A percentile compares a stretch with the other conserved stretches of the same genome.
These are phyloP conservation scores for Heliconius eleuchia DNA, from an alignment of 1,140 invertebrate genomes.

Conservation along the genomic window DNA sequence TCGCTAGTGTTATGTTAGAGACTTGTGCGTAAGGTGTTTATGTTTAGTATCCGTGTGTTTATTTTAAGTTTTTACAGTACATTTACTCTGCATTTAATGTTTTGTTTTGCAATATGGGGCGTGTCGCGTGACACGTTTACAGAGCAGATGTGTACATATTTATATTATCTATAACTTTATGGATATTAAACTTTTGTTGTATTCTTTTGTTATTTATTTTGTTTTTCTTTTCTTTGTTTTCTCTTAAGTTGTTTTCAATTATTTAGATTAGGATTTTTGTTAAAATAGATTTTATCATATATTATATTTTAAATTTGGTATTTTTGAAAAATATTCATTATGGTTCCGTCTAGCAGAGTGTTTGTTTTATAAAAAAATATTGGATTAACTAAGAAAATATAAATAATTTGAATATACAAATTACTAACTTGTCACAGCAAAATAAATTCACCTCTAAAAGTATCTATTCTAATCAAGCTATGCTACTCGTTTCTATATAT, in stretches of 20 bases:
- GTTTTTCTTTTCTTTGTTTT: conserved; percentile 27
- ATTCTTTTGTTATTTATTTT: conserved; percentile 56
- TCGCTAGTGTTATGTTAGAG: conserved; percentile 8
- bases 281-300: not conserved
- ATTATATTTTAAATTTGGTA: not conserved
- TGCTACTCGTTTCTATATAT: too few relatives aligned
- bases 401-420: too few relatives aligned
- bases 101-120: not conserved
- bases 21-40: conserved; percentile 29
- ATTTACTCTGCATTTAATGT: conserved; percentile 65
- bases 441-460: too few relatives aligned
- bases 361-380: not conserved
- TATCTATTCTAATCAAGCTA: too few relatives aligned
- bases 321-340: too few relatives aligned
- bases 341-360: not conserved
- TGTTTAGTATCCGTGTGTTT: conserved; percentile 37
- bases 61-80: conserved; percentile 48
- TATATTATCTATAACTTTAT: conserved; percentile 38
- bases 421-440: too few relatives aligned
- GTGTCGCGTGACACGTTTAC: conserved; percentile 35
- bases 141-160: conserved; percentile 55
- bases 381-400: not conserved
- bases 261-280: not conserved
- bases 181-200: conserved; percentile 62
- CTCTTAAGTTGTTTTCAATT: not conserved